Evolutionary conservation across 1,140 invertebrate genomes (phyloP), one percentile per base, ranked within the genome.

Genomic region (Zelostemma sp.): DNA sequence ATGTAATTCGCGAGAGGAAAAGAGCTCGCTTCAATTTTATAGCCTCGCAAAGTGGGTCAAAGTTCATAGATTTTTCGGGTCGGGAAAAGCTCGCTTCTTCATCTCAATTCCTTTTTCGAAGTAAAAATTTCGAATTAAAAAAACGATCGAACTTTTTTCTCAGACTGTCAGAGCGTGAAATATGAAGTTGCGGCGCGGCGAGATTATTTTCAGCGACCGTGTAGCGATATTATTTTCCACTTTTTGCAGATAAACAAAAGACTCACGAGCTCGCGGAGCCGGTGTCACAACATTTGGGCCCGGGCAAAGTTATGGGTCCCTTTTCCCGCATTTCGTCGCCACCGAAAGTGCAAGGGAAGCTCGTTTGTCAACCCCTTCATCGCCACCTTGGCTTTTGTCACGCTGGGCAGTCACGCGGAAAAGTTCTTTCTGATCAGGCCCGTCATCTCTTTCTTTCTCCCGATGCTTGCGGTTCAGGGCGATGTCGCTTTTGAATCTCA

Each of bases 221-320:
- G 5, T 31, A 6, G 28, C 11, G 11, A 43, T 57, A 62, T 65
- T 57, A 49, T 70, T 70, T 65, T 70, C 57, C 61, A 16, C 60
- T 53, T 64, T 70, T 33, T 65, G 67, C 57, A 61, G 70, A 67
- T 65, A 70, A 65, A 70, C 68, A 70, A 70, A 54, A 53, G 33
- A 17, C 11, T 15, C 49, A 31, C 35, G 43, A 40, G 38, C 59
- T 57, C 57, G 35, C 58, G 28, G 57, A 57, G 54, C 66, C 56
- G 57, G 61, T 77, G 75, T 79, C 77, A 79, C 72, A 79, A 79
- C 75, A 77, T 79, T 79, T 79, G 74, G 74, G 63, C 64, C 72
- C 65, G 63, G 68, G 56, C 56, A 77, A 57, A 79, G 66, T 79
- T 77, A 79, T 77, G 74, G 73, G 67, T 40, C 64, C 61, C 68